phyloP scores from a whole-genome alignment of 1,140 invertebrate genomes.

The Drosophila grimshawi region DNA sequence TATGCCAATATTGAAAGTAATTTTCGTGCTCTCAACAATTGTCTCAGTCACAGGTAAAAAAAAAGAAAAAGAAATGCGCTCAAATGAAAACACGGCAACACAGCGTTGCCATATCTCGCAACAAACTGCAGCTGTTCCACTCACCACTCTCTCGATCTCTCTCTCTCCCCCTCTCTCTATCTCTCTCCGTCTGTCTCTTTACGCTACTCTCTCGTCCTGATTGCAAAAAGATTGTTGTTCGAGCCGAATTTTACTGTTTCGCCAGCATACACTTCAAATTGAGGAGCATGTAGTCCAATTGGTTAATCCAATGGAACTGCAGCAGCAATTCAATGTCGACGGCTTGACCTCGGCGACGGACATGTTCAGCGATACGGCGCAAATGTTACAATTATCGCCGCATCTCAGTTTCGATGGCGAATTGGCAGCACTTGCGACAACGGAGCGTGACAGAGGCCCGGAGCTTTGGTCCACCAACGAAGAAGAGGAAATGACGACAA shows the following conservation, averaged over 20 bases:
- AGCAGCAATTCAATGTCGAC: conserved; percentile 40
- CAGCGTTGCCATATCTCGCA: conserved; percentile 42
- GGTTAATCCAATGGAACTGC: conserved; percentile 64
- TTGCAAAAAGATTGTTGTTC: conserved; percentile 79
- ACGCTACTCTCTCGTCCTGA: neutral
- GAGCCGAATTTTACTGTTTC: conserved; percentile 82
- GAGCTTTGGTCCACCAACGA: conserved; percentile 23
- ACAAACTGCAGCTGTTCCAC: conserved; percentile 27
- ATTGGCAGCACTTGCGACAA: conserved; percentile 38
- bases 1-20: conserved; percentile 76
- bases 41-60: conserved; percentile 79
- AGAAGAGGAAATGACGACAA: conserved; percentile 27
- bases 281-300: conserved; percentile 73
- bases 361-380: conserved; percentile 15
- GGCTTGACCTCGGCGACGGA: conserved; percentile 7
- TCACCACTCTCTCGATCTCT: conserved; percentile 12
- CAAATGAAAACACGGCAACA: conserved; percentile 27
- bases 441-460: conserved; percentile 24
- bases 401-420: conserved; percentile 20
- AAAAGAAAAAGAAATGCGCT: neutral
- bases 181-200: neutral
- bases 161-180: neutral
- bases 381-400: conserved; percentile 14
- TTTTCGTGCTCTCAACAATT: conserved; percentile 84
- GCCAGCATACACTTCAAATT: conserved; percentile 77